Base-by-base conservation (phyloP, 2,113 vertebrate genomes). In the Axis porcinus region DNA sequence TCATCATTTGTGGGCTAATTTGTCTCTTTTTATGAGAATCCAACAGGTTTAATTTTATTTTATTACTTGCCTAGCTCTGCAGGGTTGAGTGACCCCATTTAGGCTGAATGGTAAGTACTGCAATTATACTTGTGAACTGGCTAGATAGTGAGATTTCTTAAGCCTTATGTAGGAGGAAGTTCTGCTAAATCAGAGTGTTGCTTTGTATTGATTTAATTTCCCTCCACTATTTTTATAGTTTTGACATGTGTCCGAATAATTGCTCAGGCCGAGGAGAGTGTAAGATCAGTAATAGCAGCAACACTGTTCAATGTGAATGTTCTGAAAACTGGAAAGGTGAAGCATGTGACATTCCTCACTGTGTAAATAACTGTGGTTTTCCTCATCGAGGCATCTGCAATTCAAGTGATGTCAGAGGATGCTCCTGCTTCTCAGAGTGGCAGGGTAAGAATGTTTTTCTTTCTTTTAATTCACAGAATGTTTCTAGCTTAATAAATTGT, bases 221-320 rank as follows among this genome's bases (percentile, higher is more conserved):
- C 55, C 43, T 58, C 36, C 43, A 33, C 81, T 67, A 1, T 92
- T 79, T 91, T 96, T 8, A 4, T 98, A 99, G 99, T 97, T 99
- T 99, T 98, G 99, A 99, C 52, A 98, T 99, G 64, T 99, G 99
- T 97, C 99, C 99, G 84, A 99, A 99, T 97, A 99, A 99, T 98
- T 99, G 99, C 98, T 99, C 99, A 0, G 99, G 99, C 86, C 99
- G 93, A 1, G 99, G 99, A 40, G 99, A 99, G 94, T 99, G 99
- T 97, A 99, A 67, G 6, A 97, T 98, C 86, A 98, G 82, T 23
- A 99, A 99, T 93, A 97, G 98, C 97, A 99, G 97, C 19, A 78
- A 89, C 0, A 85, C 97, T 2, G 99, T 99, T 12, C 98, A 98
- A 30, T 99, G 99, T 23, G 98, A 99, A 33, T 99, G 99, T 47